Conservation (phyloP, 2,113 vertebrate genomes). For the Pionites leucogaster region DNA sequence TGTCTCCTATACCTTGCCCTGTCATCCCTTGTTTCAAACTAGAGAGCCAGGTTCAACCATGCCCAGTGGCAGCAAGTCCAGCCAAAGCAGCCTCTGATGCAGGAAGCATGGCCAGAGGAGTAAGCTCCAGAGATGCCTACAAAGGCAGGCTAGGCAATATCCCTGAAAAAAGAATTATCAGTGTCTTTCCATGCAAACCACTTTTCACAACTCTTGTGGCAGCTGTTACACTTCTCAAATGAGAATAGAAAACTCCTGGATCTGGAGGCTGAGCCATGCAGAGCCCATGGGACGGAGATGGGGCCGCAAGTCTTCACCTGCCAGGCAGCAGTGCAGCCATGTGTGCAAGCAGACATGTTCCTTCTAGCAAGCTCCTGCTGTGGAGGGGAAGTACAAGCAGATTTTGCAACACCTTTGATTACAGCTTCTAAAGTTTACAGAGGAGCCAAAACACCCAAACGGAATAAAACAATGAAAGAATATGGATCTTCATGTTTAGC, state of each 20-base stretch:
- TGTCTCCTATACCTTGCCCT: background rate
- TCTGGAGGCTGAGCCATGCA: background rate
- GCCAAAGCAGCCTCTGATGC: accelerated
- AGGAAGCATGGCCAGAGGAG: background rate
- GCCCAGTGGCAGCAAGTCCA: background rate
- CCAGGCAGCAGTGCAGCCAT: background rate
- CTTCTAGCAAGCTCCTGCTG: background rate
- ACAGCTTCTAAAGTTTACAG: background rate
- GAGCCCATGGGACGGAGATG: background rate
- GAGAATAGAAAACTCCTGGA: background rate
- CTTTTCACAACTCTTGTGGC: background rate
- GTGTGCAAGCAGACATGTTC: background rate
- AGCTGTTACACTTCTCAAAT: background rate
- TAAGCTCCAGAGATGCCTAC: background rate
- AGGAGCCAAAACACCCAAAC: background rate
- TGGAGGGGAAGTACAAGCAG: background rate
- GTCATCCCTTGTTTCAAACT: background rate
- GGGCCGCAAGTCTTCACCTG: conserved; percentile 1
- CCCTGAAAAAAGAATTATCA: background rate
- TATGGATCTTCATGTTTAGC: background rate
- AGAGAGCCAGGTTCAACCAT: background rate
- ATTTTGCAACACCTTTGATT: conserved; percentile 7
- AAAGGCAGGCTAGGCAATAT: background rate
- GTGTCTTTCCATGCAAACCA: accelerated
- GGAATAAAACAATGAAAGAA: background rate